Base-by-base conservation (phyloP, 2,113 vertebrate species). In the Hyperoodon ampullatus region DNA sequence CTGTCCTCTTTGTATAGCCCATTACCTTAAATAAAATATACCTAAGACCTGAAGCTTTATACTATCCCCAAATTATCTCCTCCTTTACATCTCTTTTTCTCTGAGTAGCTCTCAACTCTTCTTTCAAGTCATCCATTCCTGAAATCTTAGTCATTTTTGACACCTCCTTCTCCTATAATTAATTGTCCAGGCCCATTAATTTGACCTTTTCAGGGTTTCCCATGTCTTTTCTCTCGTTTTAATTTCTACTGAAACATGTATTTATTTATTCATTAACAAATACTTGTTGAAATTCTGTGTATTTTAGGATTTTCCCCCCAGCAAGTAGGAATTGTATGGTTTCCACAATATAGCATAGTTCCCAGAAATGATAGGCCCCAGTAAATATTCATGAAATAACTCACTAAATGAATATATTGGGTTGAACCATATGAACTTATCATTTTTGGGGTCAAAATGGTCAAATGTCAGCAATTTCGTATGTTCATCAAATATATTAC, bases 371-470 rank as follows among this genome's bases (percentile, higher is more conserved):
- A 80, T 19, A 74, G 3, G 24, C 53, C 44, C 81, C 55, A 47
- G 33, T 81, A 92, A 85, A 35, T 58, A 75, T 78, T 93, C 95
- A 42, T 70, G 60, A 81, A 97, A 71, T 83, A 68, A 71, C 24
- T 93, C 11, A 23, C 65, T 44, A 74, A 90, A 42, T 88, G 75
- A 86, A 96, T 75, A 55, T 83, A 86, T 95, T 87, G 61, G 12
- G 42, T 74, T 66, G 35, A 88, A 84, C 33, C 28, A 78, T 93
- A 53, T 63, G 55, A 97, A 93, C 28, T 23, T 86, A 8, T 78
- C 39, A 58, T 94, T 93, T 94, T 86, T 88, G 74, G 97, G 33
- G 30, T 96, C 70, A 92, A 8, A 93, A 50, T 88, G 66, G 35
- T 60, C 75, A 80, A 60, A 71, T 96, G 8, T 47, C 50, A 91